These are phyloP conservation scores for Leptinotarsa tumamoca DNA, from an alignment of 2,888 invertebrate genomes.

Conservation along the genomic window DNA sequence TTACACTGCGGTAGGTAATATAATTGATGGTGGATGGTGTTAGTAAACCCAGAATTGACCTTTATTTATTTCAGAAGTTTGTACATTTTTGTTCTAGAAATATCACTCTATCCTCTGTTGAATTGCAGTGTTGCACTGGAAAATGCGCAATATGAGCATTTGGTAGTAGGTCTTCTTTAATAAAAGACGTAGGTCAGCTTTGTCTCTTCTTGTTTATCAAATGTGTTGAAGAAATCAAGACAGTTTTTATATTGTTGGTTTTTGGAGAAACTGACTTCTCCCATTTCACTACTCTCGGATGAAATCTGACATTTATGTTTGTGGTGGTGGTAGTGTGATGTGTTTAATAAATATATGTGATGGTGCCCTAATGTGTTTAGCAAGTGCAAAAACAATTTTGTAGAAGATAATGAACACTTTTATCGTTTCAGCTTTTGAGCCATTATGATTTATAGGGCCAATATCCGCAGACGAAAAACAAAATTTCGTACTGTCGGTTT, in stretches of 20 bases:
- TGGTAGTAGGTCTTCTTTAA: neutral
- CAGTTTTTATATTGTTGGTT: neutral
- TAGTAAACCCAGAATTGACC: neutral
- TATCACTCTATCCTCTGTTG: neutral
- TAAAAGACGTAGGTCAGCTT: neutral
- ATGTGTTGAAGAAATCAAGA: neutral
- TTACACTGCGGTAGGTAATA: too few species aligned
- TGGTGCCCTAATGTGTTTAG: conserved; percentile 42
- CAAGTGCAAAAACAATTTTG: conserved; percentile 36
- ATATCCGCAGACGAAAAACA: conserved; percentile 57
- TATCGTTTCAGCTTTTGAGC: conserved; percentile 26
- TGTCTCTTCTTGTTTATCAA: neutral
- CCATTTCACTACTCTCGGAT: conserved; percentile 15
- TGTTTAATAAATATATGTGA: conserved; percentile 37
- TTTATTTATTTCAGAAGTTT: too few species aligned
- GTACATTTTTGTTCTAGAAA: neutral
- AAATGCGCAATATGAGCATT: neutral
- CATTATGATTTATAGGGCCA: conserved; percentile 56
- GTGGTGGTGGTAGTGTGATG: conserved; percentile 36
- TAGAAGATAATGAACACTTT: conserved; percentile 44
- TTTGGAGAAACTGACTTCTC: conserved; percentile 5
- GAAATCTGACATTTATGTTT: conserved; percentile 25
- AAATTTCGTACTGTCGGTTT: conserved; percentile 56
- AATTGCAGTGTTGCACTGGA: conserved; percentile 3
- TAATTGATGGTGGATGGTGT: neutral